These are phyloP conservation scores for Bothrops alternatus DNA, from an alignment of 2,797 vertebrate species.

Conservation along the genomic window DNA sequence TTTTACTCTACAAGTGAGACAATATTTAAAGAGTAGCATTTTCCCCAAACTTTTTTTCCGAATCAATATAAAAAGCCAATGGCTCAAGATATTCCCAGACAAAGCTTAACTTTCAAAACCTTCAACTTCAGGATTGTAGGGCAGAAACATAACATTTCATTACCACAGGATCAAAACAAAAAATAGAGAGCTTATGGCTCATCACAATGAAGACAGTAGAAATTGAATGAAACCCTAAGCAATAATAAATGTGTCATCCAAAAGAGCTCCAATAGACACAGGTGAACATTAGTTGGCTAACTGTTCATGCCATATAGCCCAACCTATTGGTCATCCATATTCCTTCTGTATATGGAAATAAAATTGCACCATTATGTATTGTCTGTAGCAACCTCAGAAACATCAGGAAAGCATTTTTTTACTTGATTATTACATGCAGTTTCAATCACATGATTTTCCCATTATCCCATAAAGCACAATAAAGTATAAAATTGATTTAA, in stretches of 20 bases:
- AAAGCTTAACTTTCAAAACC: background rate
- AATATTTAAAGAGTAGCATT: background rate
- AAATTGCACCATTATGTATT: background rate
- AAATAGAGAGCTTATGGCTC: background rate
- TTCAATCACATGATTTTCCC: background rate
- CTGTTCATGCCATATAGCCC: background rate
- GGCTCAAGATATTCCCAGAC: background rate
- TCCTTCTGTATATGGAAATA: background rate
- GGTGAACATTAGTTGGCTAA: background rate
- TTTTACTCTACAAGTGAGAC: background rate
- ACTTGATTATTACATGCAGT: background rate
- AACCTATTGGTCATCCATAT: background rate
- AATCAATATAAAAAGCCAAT: background rate
- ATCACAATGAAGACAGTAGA: background rate
- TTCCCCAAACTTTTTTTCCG: background rate
- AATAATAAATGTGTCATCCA: background rate
- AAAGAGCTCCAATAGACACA: background rate
- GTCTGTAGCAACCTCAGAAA: background rate
- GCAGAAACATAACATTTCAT: background rate
- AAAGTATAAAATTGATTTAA: too few relatives aligned
- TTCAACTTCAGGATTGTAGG: background rate
- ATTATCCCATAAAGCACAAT: too few relatives aligned
- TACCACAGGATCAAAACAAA: background rate
- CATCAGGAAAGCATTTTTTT: background rate
- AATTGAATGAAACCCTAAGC: background rate